phyloP scores from a whole-genome alignment of 2,888 invertebrate species.

The Metopia argyrocephala region DNA sequence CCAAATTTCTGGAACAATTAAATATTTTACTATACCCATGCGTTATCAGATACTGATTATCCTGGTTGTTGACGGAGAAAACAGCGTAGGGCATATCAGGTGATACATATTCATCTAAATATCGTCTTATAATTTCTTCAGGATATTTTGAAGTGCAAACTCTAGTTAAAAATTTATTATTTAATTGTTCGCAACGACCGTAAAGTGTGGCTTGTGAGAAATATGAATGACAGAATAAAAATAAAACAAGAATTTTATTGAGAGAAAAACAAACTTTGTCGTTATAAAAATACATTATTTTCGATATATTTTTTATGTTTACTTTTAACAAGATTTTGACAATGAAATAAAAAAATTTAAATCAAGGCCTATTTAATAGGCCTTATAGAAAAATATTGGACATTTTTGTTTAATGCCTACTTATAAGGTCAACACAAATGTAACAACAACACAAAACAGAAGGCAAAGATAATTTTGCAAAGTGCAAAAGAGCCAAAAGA shows the following conservation, averaged over 20 bases:
- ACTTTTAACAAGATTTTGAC: neutral
- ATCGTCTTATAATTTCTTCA: slow-evolving; percentile 7
- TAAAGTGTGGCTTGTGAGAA: neutral
- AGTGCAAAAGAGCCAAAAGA: too few relatives aligned
- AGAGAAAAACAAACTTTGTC: neutral
- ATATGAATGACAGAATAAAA: neutral
- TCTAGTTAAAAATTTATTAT: slow-evolving; percentile 25
- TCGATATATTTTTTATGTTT: neutral
- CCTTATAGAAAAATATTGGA: too few relatives aligned
- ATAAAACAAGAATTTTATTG: neutral
- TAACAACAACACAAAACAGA: too few relatives aligned
- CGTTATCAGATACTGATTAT: slow-evolving; percentile 32
- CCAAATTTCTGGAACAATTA: slow-evolving; percentile 14
- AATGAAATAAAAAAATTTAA: neutral
- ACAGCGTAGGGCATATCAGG: slow-evolving; percentile 25
- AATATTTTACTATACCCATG: slow-evolving; percentile 33
- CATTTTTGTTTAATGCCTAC: too few relatives aligned
- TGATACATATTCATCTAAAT: slow-evolving; percentile 25
- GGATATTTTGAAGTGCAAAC: slow-evolving; percentile 46
- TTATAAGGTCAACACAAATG: too few relatives aligned
- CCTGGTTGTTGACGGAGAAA: slow-evolving; percentile 1
- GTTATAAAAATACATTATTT: too few relatives aligned
- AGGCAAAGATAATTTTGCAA: too few relatives aligned
- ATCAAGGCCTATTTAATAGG: too few relatives aligned
- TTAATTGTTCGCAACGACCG: slow-evolving; percentile 7